A percentile compares a stretch with the other conserved stretches of the same genome.
Conservation (phyloP, 2,888 invertebrate genomes). For the Cetonia aurata region DNA sequence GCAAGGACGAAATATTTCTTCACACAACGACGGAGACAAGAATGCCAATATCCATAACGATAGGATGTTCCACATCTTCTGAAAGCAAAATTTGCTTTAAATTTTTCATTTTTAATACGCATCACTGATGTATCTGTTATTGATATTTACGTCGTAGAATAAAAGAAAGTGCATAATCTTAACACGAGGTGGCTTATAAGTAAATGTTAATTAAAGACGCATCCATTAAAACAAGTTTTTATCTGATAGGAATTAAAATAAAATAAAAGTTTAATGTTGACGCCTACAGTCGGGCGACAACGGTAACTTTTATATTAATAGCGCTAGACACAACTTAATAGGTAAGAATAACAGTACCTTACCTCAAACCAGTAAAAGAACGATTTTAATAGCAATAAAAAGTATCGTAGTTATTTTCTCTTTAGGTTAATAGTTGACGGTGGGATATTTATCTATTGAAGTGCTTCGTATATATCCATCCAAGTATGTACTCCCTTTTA, state of each 20-base stretch:
- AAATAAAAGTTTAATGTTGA: conserved; percentile 8
- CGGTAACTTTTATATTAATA: conserved; percentile 28
- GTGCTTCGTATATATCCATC: too few species aligned
- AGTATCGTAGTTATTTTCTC: background rate
- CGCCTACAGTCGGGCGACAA: background rate
- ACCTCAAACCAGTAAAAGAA: conserved; percentile 16
- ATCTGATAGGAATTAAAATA: background rate
- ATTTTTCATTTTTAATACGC: background rate
- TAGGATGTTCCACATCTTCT: background rate
- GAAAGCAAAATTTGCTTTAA: background rate
- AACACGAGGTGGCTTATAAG: background rate
- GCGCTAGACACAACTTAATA: conserved; percentile 19
- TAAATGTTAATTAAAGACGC: background rate
- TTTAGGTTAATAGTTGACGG: background rate
- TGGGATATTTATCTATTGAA: too few species aligned
- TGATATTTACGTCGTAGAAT: too few species aligned
- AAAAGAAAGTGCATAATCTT: background rate
- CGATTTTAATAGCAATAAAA: conserved; percentile 25
- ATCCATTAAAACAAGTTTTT: background rate
- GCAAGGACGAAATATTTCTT: conserved; percentile 70
- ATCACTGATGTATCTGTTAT: background rate
- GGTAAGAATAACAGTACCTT: conserved; percentile 10
- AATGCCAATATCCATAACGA: conserved; percentile 17
- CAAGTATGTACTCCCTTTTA: too few species aligned
- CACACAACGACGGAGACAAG: background rate